These are phyloP conservation scores for Aplodontia rufa DNA, from an alignment of 2,113 vertebrate species.

Conservation along the genomic window DNA sequence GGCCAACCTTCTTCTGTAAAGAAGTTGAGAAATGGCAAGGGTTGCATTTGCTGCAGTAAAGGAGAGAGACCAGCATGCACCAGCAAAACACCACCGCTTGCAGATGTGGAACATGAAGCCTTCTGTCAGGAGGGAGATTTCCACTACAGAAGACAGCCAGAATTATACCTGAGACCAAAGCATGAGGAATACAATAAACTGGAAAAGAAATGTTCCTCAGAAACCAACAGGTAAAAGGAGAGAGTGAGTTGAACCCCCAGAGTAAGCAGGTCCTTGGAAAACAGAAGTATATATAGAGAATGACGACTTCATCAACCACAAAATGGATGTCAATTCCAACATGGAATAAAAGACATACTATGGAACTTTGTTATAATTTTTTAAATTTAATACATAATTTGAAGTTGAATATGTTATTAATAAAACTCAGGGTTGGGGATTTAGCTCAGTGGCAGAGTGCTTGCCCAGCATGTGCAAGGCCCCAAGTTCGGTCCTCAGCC, in stretches of 20 bases:
- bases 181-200: not conserved
- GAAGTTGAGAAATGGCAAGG: not conserved
- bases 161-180: not conserved
- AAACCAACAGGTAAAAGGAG: not conserved
- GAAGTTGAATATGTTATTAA: too few species aligned
- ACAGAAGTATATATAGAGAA: not conserved
- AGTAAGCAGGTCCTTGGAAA: not conserved
- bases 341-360: not conserved
- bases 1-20: not conserved
- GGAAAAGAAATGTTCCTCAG: not conserved
- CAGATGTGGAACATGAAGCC: not conserved
- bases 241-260: not conserved
- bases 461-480: too few species aligned
- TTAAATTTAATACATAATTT: not conserved
- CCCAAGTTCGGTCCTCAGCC: too few species aligned
- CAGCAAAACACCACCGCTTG: not conserved
- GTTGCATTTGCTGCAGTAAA: too few species aligned
- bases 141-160: not conserved
- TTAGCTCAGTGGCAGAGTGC: too few species aligned
- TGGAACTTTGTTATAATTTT: not conserved
- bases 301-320: not conserved
- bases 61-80: not conserved
- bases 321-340: not conserved
- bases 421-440: too few species aligned
- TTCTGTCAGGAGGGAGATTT: not conserved